Evolutionary conservation across 2,113 vertebrate genomes (phyloP).

Genomic region (Ceuthmochares aereus): DNA sequence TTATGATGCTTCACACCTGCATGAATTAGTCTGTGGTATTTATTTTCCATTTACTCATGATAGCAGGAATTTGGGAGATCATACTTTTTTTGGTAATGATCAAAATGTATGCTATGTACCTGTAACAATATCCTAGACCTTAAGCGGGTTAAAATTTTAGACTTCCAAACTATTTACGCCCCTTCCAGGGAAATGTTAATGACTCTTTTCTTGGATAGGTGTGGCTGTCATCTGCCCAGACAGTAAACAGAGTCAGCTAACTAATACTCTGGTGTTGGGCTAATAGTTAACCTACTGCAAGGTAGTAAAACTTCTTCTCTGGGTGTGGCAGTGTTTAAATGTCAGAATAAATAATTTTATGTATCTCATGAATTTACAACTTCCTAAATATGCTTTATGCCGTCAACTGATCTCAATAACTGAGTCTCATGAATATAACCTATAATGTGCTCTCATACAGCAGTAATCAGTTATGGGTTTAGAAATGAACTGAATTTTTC

Average conservation of each 20-base stretch:
- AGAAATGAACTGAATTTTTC: background rate
- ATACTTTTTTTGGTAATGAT: fast-evolving
- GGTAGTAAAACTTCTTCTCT: background rate
- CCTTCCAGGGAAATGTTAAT: slow-evolving; percentile 7
- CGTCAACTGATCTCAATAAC: background rate
- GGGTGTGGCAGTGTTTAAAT: background rate
- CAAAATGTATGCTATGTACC: background rate
- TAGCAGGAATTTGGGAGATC: background rate
- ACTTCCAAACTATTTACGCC: background rate
- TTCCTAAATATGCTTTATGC: background rate
- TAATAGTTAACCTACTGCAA: slow-evolving; percentile 6
- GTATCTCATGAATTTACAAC: background rate
- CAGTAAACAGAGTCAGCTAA: slow-evolving; percentile 30
- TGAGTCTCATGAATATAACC: background rate
- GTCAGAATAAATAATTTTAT: background rate
- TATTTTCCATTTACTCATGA: background rate
- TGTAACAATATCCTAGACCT: background rate
- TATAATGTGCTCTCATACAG: background rate
- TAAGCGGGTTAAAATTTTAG: background rate
- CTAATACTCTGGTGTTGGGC: background rate
- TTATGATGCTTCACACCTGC: background rate
- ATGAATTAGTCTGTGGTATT: background rate
- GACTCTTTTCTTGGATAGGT: background rate
- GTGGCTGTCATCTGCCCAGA: background rate
- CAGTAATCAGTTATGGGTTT: background rate